Evolutionary conservation across 2,888 invertebrate genomes (phyloP), one percentile per base, ranked within the genome.

Genomic region (Gnatocerus cornutus): DNA sequence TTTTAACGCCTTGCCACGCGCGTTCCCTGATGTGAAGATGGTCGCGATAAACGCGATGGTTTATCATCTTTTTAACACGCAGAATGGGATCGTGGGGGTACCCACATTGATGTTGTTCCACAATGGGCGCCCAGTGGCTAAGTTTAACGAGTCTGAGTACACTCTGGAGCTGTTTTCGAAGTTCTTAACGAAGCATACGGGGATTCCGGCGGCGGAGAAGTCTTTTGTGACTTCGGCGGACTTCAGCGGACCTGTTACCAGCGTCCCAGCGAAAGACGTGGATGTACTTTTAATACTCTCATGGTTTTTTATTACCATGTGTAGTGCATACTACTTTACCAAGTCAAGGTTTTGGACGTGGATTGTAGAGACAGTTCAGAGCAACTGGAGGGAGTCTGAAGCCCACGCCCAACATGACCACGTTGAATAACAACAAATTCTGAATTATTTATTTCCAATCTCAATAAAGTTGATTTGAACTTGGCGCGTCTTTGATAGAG

Each of bases 41-140:
- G 92, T 96, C 7, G 98, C 95, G 1, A 90, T 98, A 12, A 97
- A 99, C 87, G 96, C 97, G 1, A 89, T 93, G 76, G 91, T 91
- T 81, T 91, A 93, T 78, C 91, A 92, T 80, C 90, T 93, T 70
- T 93, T 96, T 55, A 97, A 96, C 85, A 94, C 96, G 0, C 94
- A 96, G 77, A 96, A 94, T 84, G 97, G 97, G 7, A 93, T 97
- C 68, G 92, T 96, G 6, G 96, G 96, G 12, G 92, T 97, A 39
- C 97, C 97, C 5, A 95, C 96, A 1, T 82, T 97, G 30, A 89
- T 97, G 86, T 87, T 98, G 72, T 95, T 97, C 78, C 96, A 97
- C 78, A 96, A 96, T 84, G 96, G 96, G 0, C 88, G 93, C 74
- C 91, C 95, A 0, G 90, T 94, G 21, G 93, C 93, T 0, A 94